Evolutionary conservation across 2,888 invertebrate genomes (phyloP), one percentile per base, ranked within the genome.

Genomic region (Watsonalla binaria): DNA sequence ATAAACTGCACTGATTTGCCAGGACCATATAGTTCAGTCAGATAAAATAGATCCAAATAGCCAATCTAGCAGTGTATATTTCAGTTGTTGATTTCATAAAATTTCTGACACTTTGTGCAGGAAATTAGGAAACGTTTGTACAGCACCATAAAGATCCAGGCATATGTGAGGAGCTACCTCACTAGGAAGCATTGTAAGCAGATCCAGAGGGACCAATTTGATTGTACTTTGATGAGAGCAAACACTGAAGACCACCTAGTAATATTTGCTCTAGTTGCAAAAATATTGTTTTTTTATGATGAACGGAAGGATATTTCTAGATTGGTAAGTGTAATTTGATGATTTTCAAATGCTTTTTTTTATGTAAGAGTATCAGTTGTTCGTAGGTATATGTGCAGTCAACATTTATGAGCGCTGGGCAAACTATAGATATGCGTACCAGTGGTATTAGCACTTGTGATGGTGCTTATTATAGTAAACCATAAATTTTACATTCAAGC

Each of bases 141-240:
- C 66, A 96, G 96, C 74, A 94, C 96, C 11, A 92, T 96, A 61
- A 93, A 95, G 72, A 94, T 98, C 56, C 98, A 98, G 82, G 95
- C 96, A 0, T 94, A 93, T 80, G 93, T 94, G 6, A 91, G 97
- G 57, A 95, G 96, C 64, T 96, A 94, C 68, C 85, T 96, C 33
- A 90, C 92, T 45, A 91, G 96, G 35, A 94, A 94, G 76, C 91
- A 92, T 46, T 91, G 93, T 59, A 95, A 95, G 79, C 91, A 93
- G 52, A 77, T 87, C 55, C 93, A 95, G 71, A 91, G 97, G 51
- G 83, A 87, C 50, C 90, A 93, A 51, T 98, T 96, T 84, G 96
- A 97, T 74, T 85, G 86, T 35, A 87, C 90, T 47, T 90, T 92
- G 57, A 88, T 91, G 47, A 80, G 77, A 50, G 79, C 89, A 54